Evolutionary conservation across 30 jellyfish, hydroid and myxozoan genomes (phyloP).

Genomic region (Aurelia coerulea): DNA sequence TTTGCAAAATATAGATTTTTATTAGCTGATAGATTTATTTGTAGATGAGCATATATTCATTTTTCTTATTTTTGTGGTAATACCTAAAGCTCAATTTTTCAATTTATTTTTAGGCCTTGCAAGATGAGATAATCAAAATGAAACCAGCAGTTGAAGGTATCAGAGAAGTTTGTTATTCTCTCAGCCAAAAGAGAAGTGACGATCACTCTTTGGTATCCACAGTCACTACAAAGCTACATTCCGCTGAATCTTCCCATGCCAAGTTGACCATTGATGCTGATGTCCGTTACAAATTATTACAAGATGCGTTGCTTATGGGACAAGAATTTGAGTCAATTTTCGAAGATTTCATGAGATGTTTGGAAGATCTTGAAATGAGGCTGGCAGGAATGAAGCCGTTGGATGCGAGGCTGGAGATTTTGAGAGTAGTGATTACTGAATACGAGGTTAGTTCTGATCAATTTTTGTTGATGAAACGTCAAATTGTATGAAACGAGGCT

Average conservation of each 20-base stretch:
- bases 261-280: slow-evolving; percentile 64
- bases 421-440: slow-evolving; percentile 52
- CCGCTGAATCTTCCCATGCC: slow-evolving; percentile 44
- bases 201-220: slow-evolving; percentile 61
- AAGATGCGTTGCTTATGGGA: slow-evolving; percentile 63
- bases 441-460: slow-evolving; percentile 73
- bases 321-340: slow-evolving; percentile 83
- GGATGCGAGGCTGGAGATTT: slow-evolving; percentile 73
- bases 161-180: slow-evolving; percentile 73
- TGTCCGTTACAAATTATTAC: slow-evolving; percentile 73
- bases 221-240: slow-evolving; percentile 49
- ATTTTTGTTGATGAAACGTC: background rate
- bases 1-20: no score
- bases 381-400: slow-evolving; percentile 70
- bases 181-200: slow-evolving; percentile 31
- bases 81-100: no score
- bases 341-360: slow-evolving; percentile 51
- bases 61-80: no score
- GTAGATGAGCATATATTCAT: no score
- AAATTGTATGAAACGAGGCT: no score
- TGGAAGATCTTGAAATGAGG: slow-evolving; percentile 79
- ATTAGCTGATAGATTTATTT: no score
- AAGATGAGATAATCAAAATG: slow-evolving; percentile 67
- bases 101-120: slow-evolving; percentile 66
- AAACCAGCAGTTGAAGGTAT: slow-evolving; percentile 65